These are phyloP conservation scores for Hyaena hyaena DNA, from an alignment of 2,113 vertebrate genomes.

Conservation along the genomic window DNA sequence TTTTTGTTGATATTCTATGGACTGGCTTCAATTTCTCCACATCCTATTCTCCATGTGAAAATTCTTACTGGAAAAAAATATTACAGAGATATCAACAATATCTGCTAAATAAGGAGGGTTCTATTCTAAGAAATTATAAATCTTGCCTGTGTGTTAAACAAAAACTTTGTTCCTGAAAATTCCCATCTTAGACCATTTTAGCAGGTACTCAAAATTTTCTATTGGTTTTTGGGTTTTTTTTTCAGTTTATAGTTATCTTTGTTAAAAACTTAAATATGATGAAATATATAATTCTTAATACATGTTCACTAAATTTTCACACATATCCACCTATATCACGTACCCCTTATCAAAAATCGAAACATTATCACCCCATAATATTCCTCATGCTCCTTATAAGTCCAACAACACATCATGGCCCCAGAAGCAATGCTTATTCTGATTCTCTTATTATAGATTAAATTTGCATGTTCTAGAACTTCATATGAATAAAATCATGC, in stretches of 20 bases:
- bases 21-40: slow-evolving; percentile 48
- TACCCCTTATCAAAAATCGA: neutral
- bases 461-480: neutral
- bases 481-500: neutral
- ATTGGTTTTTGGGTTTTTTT: neutral
- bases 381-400: neutral
- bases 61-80: slow-evolving; percentile 22
- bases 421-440: neutral
- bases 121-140: slow-evolving; percentile 27
- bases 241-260: neutral
- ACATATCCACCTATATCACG: neutral
- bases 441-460: neutral
- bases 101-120: neutral
- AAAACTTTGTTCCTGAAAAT: slow-evolving; percentile 23
- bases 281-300: neutral
- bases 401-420: neutral
- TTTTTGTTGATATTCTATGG: slow-evolving; percentile 61
- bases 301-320: neutral
- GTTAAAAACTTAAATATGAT: slow-evolving; percentile 11
- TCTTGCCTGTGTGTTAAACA: neutral
- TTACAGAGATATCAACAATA: neutral
- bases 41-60: slow-evolving; percentile 14
- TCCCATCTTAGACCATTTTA: neutral
- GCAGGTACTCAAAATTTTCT: neutral
- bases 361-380: neutral